Evolutionary conservation across 2,113 vertebrate genomes (phyloP), one percentile per base, ranked within the genome.

Genomic region (Rhipidura dahli): DNA sequence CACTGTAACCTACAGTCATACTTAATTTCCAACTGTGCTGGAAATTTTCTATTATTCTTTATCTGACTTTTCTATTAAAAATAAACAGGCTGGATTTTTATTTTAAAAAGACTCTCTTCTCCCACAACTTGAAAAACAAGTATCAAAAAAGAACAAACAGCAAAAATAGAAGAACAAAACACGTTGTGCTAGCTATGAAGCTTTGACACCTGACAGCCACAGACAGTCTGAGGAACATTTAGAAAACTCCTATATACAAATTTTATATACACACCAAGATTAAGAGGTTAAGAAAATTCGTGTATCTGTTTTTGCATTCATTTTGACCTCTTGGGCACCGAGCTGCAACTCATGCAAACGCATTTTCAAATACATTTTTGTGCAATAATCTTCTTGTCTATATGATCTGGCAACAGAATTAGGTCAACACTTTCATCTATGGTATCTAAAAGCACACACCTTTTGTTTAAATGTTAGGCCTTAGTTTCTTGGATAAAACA

Each of bases 401-500:
- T 16, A 76, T 85, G 51, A 82, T 65, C 72, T 97, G 89, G 69
- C 91, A 96, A 97, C 44, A 92, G 82, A 84, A 90, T 45, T 56
- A 88, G 16, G 56, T 63, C 53, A 83, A 61, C 7, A n/a, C 61
- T 93, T 92, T 72, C 37, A 77, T 50, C 86, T 95, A 53, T 11
- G 69, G 49, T 90, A 92, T 42, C 75, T 87, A 87, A 89, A 93
- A 95, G 63, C n/a, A 81, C 72, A 83, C 50, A 51, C 54, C 57
- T 93, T 68, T 42, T 2, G 6, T 51, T 70, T 42, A 37, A 13
- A 87, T 24, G n/a, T 20, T 24, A 77, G 47, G 19, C 63, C 53
- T 96, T 98, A 99, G 97, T 98, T 99, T 98, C 99, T 98, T 57
- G 99, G 99, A 93, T 99, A 99, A 97, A 99, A 99, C 99, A 99